Conservation (phyloP, 1,140 invertebrate species). For the Philotrypesis tridentata region DNA sequence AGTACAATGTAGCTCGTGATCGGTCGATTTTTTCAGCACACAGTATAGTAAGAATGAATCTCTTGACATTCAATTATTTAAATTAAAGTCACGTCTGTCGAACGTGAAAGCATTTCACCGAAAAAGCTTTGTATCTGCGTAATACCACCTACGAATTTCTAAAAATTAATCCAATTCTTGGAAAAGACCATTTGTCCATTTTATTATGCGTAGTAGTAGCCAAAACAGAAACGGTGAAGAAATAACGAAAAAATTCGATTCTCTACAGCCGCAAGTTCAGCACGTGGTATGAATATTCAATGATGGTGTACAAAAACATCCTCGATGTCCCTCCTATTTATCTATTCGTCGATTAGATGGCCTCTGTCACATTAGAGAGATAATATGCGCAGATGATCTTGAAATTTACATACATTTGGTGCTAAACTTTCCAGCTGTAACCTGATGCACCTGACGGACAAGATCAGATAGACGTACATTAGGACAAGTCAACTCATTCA, state of each 20-base stretch:
- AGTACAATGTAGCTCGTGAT: background rate
- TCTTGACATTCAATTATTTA: background rate
- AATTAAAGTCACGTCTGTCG: background rate
- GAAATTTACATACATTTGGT: too few relatives aligned
- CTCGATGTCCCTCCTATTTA: background rate
- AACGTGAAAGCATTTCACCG: background rate
- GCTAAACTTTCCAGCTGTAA: too few relatives aligned
- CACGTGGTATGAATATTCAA: background rate
- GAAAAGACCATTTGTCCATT: background rate
- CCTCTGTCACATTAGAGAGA: too few relatives aligned
- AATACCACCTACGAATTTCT: background rate
- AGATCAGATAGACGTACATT: too few relatives aligned
- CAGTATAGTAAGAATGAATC: background rate
- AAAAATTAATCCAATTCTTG: background rate
- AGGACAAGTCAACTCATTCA: too few relatives aligned
- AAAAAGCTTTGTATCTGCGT: background rate
- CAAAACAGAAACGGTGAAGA: background rate
- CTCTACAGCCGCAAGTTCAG: background rate
- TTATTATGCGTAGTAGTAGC: background rate
- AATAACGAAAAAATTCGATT: background rate
- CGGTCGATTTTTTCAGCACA: background rate
- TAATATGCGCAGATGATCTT: too few relatives aligned
- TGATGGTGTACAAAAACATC: too few relatives aligned
- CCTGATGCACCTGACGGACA: too few relatives aligned
- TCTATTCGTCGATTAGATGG: too few relatives aligned